Conservation (phyloP, 2,888 invertebrate genomes). For the Eledone cirrhosa region DNA sequence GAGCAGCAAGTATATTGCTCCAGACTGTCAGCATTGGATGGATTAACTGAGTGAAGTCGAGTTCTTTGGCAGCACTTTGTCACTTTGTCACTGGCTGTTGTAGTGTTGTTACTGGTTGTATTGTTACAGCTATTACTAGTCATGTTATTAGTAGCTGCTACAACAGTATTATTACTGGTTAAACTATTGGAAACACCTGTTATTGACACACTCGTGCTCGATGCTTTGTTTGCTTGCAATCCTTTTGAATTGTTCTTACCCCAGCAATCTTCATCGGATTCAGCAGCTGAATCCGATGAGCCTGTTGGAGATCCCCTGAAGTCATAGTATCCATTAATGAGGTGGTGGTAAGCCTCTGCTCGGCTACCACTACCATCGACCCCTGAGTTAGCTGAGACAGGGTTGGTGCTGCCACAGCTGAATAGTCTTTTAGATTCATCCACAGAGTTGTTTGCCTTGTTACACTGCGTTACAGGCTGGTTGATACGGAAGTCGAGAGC, state of each 20-base stretch:
- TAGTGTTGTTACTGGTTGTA: background rate
- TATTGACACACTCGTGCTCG: background rate
- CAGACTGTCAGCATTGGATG: conserved; percentile 21
- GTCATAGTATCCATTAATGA: conserved; percentile 15
- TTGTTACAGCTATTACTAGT: background rate
- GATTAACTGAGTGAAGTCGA: conserved; percentile 18
- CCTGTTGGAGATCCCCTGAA: conserved; percentile 24
- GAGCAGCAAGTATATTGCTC: conserved; percentile 23
- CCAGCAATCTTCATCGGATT: background rate
- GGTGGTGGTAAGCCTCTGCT: background rate
- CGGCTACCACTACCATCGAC: background rate
- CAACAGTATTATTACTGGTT: background rate
- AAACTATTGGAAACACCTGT: background rate
- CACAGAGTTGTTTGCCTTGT: background rate
- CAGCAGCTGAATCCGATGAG: background rate
- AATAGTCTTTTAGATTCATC: conserved; percentile 22
- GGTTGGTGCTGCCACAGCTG: conserved; percentile 24
- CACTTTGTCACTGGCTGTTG: background rate
- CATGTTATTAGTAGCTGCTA: background rate
- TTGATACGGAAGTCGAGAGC: conserved; percentile 73
- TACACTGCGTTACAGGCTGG: conserved; percentile 59
- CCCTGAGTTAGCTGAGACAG: conserved; percentile 12
- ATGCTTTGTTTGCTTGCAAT: background rate
- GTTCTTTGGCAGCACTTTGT: conserved; percentile 20
- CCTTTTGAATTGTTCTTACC: background rate